Evolutionary conservation across 2,113 vertebrate species (phyloP), one percentile per base, ranked within the genome.

Genomic region (Otis tarda): DNA sequence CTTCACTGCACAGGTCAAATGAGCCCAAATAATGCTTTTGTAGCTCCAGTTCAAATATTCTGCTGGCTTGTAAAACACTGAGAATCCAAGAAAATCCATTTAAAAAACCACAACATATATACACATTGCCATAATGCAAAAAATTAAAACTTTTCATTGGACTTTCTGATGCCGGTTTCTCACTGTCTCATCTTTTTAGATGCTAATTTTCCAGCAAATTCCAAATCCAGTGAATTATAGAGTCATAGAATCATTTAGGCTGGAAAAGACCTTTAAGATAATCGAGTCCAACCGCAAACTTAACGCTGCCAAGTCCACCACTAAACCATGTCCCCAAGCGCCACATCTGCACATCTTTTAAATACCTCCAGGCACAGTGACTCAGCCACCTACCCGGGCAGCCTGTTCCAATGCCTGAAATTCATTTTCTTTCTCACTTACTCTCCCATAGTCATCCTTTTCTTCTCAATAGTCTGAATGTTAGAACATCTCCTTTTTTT

Each of bases 61-160:
- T 45, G 6, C 8, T 56, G 27, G 9, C n/a, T 71, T 68, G 14
- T 47, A 56, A 74, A 57, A 74, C 24, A 57, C 5, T 31, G 30
- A 77, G 18, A 90, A 74, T 63, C 15, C 50, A 69, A 64, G 35
- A 53, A 94, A 70, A 87, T 47, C 10, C 5, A 20, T 20, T 21
- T 13, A 10, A 22, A 57, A 69, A 60, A 52, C 2, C 0, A 8
- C 5, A 23, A 49, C 6, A 3, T 35, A n/a, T 16, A 16, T 14
- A 21, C 10, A 35, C 12, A 56, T 52, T 67, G 17, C 39, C 24
- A 30, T 23, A 21, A 64, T 39, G 14, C 3, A 74, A 61, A 39
- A 27, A 80, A 84, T 37, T 5, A 9, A 53, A 60, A n/a, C 4
- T 24, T 73, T 65, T 61, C 12, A 14, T 28, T 65, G 45, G 33